phyloP scores from a whole-genome alignment of 2,888 invertebrate genomes.

The Ferdinandea cuprea region DNA sequence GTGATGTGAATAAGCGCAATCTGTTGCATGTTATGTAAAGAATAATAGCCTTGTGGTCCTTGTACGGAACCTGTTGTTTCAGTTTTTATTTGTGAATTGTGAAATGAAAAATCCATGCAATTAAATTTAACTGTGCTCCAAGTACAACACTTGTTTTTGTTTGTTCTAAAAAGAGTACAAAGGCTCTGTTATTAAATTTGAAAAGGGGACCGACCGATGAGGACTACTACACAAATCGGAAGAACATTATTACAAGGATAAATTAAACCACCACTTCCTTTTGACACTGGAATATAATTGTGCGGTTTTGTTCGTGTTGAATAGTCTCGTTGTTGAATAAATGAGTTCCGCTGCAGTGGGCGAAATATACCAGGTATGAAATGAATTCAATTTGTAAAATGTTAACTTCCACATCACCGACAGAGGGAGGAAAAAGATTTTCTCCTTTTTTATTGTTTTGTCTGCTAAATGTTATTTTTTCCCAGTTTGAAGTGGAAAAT shows the following conservation, averaged over 20 bases:
- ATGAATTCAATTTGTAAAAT: constrained; percentile 36
- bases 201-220: neutral
- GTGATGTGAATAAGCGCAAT: constrained; percentile 63
- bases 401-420: neutral
- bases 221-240: constrained; percentile 32
- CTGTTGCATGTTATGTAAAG: constrained; percentile 60
- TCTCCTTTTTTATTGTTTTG: neutral
- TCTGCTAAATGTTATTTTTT: neutral
- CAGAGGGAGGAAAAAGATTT: neutral
- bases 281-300: constrained; percentile 43
- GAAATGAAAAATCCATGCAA: neutral
- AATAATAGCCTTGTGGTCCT: constrained; percentile 17
- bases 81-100: neutral
- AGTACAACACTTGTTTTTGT: constrained; percentile 45
- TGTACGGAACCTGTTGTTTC: constrained; percentile 33
- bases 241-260: constrained; percentile 48
- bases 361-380: constrained; percentile 41
- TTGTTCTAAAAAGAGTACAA: constrained; percentile 11
- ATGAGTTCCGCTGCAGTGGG: constrained; percentile 15
- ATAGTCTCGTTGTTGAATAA: constrained; percentile 34
- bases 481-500: constrained; percentile 2
- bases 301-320: constrained; percentile 32
- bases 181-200: constrained; percentile 18
- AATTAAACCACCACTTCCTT: constrained; percentile 23
- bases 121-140: constrained; percentile 7